A percentile compares a stretch with the other conserved stretches of the same genome.
Evolutionary conservation across 2,113 vertebrate genomes (phyloP).

Genomic region (Terrapene triunguis): DNA sequence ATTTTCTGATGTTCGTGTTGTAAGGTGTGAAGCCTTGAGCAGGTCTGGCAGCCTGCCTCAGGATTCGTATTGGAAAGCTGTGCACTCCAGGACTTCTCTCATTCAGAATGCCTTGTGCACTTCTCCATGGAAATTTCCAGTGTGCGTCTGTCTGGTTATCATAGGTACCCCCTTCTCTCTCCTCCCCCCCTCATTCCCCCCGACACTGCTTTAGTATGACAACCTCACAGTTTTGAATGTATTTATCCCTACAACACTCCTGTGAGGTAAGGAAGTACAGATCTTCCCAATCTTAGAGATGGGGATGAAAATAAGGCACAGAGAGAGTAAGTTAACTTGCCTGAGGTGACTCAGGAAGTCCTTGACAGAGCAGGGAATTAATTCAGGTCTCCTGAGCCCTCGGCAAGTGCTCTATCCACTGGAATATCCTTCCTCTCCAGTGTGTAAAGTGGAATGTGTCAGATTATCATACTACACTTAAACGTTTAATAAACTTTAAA

Average conservation of each 20-base stretch:
- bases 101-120: neutral
- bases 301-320: neutral
- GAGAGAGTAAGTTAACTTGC: neutral
- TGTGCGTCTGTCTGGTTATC: neutral
- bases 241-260: neutral
- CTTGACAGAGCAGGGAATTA: neutral
- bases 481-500: neutral
- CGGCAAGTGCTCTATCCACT: neutral
- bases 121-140: neutral
- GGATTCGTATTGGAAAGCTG: neutral
- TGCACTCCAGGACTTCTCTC: neutral
- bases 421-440: neutral
- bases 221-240: neutral
- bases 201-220: neutral
- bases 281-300: neutral
- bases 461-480: neutral
- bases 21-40: neutral
- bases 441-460: neutral
- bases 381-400: neutral
- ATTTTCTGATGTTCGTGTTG: neutral
- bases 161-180: neutral
- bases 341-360: neutral
- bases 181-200: no score
- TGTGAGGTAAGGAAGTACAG: neutral
- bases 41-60: neutral